Evolutionary conservation across 2,113 vertebrate genomes (phyloP), one percentile per base, ranked within the genome.

Genomic region (Chaenocephalus aceratus): DNA sequence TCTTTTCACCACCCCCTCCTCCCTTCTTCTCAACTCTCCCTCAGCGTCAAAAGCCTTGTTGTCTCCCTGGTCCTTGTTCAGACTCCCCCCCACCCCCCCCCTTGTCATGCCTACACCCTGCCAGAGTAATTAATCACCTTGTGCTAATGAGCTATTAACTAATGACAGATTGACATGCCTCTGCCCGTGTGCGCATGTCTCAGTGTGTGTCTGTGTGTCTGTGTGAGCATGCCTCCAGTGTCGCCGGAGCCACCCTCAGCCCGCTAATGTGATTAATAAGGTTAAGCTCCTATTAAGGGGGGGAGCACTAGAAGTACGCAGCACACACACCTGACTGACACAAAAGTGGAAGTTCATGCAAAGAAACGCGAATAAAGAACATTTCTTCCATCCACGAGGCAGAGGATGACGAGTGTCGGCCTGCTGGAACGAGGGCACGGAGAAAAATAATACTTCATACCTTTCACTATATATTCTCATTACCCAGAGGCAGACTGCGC

Each of bases 71-170:
- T 77, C 89, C 78, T 71, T 82, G 56, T 59, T 68, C 79, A 72
- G 72, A 71, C 71, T 77, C 74, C 68, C 60, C 67, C 80, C 4
- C 16, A 61, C 75, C 62, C 72, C 63, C 82, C 86, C 53, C 58
- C 87, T 79, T 86, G 83, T 84, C 91, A 90, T 75, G 85, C 88
- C 87, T 75, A 89, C 89, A 88, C 91, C 91, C 87, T 79, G 90
- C 86, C 87, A 92, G 83, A 92, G 93, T 95, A 93, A 95, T 95
- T 94, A 94, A 95, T 95, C 94, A 95, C 92, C 90, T 93, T 91
- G 92, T 93, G 92, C 91, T 95, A 95, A 95, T 94, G 93, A 95
- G 93, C 92, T 95, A 95, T 94, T 95, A 95, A 95, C 93, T 93
- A 95, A 95, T 94, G 93, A 93, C 93, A 91, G 91, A 92, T 86